Evolutionary conservation across 2,113 vertebrate species (phyloP), one percentile per base, ranked within the genome.

Genomic region (Promerops cafer): DNA sequence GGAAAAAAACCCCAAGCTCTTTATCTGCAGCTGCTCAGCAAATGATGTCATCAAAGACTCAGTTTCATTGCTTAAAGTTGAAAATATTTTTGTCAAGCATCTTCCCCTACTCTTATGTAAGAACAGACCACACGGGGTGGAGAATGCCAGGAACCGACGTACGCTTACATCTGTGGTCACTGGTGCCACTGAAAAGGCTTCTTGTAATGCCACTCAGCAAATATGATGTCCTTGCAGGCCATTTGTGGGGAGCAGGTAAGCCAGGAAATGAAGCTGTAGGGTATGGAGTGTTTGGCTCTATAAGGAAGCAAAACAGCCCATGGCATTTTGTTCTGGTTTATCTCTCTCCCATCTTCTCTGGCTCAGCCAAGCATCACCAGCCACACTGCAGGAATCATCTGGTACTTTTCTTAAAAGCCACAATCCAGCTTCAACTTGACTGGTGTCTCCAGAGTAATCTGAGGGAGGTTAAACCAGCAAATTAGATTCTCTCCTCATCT

Each of bases 41-140:
- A 81, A 54, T 77, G 23, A 69, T 52, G 77, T 82, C 72, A 70
- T 87, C 76, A 49, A 49, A 79, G 77, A 20, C n/a, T 26, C 44
- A 57, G 53, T 80, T 78, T 89, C 66, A 70, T 33, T 50, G 49
- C n/a, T 69, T 33, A 21, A 37, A 37, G 87, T 57, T 88, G 92
- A 76, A 74, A 75, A 70, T 87, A 63, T 70, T 80, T 91, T 50
- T 81, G 75, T 80, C 77, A 75, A 92, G 40, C 37, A 75, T 80
- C 75, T 74, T 83, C 28, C 27, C 22, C 3, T 2, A 31, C 2
- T 13, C 35, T 61, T 78, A 14, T 31, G 50, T 59, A 80, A 69
- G 66, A 84, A 63, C 20, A 27, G 40, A 72, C 31, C 0, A 0
- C 1, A 1, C 0, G 1, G 7, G 17, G 6, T 24, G 44, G 26